A percentile compares a stretch with the other conserved stretches of the same genome.
Conservation (phyloP, 2,113 vertebrate genomes). For the Isichthys henryi region DNA sequence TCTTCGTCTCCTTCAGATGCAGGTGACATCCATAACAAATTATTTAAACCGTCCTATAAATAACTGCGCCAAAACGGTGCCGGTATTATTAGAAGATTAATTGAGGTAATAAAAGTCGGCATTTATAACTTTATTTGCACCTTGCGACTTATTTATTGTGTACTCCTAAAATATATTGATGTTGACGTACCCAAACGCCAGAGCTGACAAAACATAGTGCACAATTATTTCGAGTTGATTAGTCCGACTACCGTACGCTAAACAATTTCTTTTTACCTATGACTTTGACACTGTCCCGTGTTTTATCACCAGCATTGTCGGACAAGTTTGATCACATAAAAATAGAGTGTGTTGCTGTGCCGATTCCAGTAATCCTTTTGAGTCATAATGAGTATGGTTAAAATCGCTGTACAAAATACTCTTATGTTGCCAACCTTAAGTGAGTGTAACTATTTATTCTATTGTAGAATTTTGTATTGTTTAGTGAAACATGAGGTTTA, state of each 20-base stretch:
- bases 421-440: neutral
- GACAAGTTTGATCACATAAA: neutral
- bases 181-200: neutral
- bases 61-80: neutral
- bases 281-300: neutral
- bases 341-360: neutral
- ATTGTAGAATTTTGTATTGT: neutral
- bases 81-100: neutral
- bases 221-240: neutral
- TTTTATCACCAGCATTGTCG: neutral
- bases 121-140: neutral
- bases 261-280: neutral
- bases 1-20: neutral
- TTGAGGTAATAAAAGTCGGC: neutral
- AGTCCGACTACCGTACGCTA: neutral
- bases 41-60: neutral
- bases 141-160: neutral
- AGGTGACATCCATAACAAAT: neutral
- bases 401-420: neutral
- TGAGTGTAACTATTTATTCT: neutral
- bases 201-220: neutral
- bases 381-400: neutral
- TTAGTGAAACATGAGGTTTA: neutral
- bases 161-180: neutral
- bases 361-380: neutral